Evolutionary conservation across 2,113 vertebrate species (phyloP).

Genomic region (Epinephelus lanceolatus): DNA sequence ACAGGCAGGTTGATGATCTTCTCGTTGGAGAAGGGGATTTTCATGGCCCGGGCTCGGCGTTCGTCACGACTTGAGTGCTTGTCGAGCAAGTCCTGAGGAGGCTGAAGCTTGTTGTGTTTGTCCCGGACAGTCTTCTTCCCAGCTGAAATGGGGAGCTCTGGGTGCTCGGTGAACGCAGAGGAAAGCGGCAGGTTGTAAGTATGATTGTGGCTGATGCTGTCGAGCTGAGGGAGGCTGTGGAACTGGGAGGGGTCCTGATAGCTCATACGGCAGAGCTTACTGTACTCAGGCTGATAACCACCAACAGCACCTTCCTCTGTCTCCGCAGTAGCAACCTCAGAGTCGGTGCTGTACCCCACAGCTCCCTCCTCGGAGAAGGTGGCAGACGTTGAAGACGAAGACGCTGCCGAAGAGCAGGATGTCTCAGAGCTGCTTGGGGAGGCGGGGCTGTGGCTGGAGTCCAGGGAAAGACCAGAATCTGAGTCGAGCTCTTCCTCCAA

Average conservation of each 20-base stretch:
- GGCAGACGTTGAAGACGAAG: constrained; percentile 90
- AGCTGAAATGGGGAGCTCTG: constrained; percentile 82
- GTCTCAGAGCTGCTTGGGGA: constrained; percentile 97
- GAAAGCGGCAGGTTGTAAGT: constrained; percentile 94
- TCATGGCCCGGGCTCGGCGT: constrained; percentile 94
- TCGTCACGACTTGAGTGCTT: constrained; percentile 96
- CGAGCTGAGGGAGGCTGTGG: constrained; percentile 92
- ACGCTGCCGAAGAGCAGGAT: constrained; percentile 90
- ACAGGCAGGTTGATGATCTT: constrained; percentile 98
- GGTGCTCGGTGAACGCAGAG: constrained; percentile 76
- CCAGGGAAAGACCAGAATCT: constrained; percentile 96
- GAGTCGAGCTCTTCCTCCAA: constrained; percentile 97
- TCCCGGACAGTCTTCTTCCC: constrained; percentile 89
- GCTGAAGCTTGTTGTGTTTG: constrained; percentile 85
- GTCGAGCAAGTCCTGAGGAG: constrained; percentile 87
- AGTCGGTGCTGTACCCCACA: constrained; percentile 97
- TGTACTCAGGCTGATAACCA: constrained; percentile 94
- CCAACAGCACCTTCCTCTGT: constrained; percentile 94
- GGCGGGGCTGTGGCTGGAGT: constrained; percentile 95
- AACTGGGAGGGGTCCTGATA: constrained; percentile 94
- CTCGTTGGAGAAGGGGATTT: constrained; percentile 98
- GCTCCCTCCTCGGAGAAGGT: constrained; percentile 98
- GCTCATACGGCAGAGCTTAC: constrained; percentile 98
- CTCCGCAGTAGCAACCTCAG: constrained; percentile 89
- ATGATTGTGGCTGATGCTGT: constrained; percentile 95